Evolutionary conservation across 2,113 vertebrate genomes (phyloP).

Genomic region (Bujurquina vittata): DNA sequence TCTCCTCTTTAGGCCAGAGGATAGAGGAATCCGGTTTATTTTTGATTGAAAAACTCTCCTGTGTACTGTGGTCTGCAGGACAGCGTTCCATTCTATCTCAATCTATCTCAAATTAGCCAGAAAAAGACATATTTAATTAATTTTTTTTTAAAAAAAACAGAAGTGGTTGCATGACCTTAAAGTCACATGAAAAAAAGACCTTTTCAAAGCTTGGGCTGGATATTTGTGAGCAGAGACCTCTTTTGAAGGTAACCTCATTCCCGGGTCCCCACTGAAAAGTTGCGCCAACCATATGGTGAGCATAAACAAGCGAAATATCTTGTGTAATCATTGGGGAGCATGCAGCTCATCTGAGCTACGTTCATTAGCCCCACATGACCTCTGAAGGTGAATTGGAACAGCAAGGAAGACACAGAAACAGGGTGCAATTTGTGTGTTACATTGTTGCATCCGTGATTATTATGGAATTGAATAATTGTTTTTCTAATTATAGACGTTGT

Average conservation of each 20-base stretch:
- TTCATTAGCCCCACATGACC: conserved; percentile 68
- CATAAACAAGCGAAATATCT: conserved; percentile 63
- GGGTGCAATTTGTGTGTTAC: conserved; percentile 21
- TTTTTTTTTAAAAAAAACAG: too few species aligned
- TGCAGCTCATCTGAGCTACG: conserved; percentile 42
- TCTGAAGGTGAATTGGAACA: conserved; percentile 63
- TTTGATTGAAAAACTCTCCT: not conserved
- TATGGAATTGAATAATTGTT: conserved; percentile 63
- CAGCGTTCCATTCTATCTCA: too few species aligned
- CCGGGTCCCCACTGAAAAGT: conserved; percentile 29
- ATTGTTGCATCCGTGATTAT: conserved; percentile 22
- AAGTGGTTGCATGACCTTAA: not conserved
- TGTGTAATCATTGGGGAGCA: conserved; percentile 39
- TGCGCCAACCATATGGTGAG: conserved; percentile 61
- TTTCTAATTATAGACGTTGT: conserved; percentile 62
- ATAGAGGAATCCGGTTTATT: not conserved
- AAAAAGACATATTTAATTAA: not conserved
- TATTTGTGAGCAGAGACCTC: conserved; percentile 6
- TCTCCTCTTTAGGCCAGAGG: not conserved
- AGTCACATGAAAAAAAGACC: conserved; percentile 2
- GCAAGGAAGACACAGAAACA: conserved; percentile 4
- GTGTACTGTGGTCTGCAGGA: not conserved
- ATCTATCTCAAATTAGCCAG: not conserved
- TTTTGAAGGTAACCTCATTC: conserved; percentile 56
- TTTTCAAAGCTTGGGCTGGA: conserved; percentile 9